phyloP scores from a whole-genome alignment of 2,888 invertebrate genomes.

The Achlya flavicornis region DNA sequence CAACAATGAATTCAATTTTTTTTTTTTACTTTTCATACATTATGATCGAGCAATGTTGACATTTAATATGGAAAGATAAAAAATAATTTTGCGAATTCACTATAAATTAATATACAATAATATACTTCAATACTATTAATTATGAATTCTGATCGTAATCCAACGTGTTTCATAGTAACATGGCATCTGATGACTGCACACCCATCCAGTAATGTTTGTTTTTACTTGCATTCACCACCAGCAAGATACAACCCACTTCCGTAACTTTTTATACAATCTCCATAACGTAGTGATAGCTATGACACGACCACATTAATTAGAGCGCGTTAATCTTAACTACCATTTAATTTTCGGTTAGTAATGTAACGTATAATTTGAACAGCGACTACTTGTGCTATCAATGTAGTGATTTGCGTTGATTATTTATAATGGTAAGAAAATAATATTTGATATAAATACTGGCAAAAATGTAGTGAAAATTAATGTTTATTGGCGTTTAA shows the following conservation, averaged over 20 bases:
- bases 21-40: no score
- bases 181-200: not conserved
- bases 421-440: constrained; percentile 2
- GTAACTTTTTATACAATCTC: constrained; percentile 1
- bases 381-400: not conserved
- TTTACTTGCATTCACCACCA: not conserved
- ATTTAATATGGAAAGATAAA: no score
- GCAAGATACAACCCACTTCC: not conserved
- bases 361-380: constrained; percentile 5
- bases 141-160: not conserved
- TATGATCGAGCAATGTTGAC: no score
- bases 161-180: not conserved
- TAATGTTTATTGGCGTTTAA: no score
- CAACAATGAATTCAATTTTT: no score
- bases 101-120: no score
- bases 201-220: not conserved
- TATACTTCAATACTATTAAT: no score
- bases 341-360: constrained; percentile 8
- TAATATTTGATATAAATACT: not conserved
- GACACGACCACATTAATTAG: constrained; percentile 40
- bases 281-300: constrained; percentile 36
- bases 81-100: no score
- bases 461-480: no score
- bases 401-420: not conserved
- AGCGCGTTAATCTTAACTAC: constrained; percentile 12